Percentiles rank a stretch among this genome's conserved stretches.
Evolutionary conservation across 2,113 vertebrate species (phyloP).

Genomic region (Archilochus colubris): DNA sequence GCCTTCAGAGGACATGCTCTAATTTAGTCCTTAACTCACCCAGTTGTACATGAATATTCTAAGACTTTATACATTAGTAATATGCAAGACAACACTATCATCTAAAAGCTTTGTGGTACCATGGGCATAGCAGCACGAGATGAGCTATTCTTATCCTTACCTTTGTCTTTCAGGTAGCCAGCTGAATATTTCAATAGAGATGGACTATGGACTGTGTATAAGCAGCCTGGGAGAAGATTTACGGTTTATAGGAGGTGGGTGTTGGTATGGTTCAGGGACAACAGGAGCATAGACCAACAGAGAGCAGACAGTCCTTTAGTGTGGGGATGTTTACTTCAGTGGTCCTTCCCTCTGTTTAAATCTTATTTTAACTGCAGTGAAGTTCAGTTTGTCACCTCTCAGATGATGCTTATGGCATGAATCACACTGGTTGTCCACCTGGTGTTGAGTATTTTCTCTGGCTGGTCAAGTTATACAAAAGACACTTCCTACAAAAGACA

Average conservation of each 20-base stretch:
- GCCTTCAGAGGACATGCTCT: neutral
- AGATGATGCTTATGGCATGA: neutral
- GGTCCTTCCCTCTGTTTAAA: neutral
- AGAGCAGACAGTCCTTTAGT: neutral
- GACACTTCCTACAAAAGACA: neutral
- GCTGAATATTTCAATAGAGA: neutral
- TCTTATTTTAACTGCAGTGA: neutral
- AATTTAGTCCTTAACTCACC: neutral
- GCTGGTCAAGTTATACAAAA: neutral
- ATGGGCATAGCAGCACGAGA: neutral
- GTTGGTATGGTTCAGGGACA: neutral
- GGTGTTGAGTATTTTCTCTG: neutral
- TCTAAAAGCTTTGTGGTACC: neutral
- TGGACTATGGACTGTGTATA: too few species aligned
- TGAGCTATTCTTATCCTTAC: neutral
- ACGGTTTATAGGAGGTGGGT: neutral
- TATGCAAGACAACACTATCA: neutral
- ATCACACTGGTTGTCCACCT: accelerated
- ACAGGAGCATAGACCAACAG: neutral
- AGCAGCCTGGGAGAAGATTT: neutral
- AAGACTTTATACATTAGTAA: slow-evolving; percentile 17
- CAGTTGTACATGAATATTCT: neutral
- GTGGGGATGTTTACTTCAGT: neutral
- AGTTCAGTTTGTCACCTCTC: neutral
- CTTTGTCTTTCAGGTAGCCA: neutral